Percentiles rank a stretch among this genome's conserved stretches.
These are phyloP conservation scores for Rhynchophorus ferrugineus DNA, from an alignment of 1,140 invertebrate genomes.

Conservation along the genomic window DNA sequence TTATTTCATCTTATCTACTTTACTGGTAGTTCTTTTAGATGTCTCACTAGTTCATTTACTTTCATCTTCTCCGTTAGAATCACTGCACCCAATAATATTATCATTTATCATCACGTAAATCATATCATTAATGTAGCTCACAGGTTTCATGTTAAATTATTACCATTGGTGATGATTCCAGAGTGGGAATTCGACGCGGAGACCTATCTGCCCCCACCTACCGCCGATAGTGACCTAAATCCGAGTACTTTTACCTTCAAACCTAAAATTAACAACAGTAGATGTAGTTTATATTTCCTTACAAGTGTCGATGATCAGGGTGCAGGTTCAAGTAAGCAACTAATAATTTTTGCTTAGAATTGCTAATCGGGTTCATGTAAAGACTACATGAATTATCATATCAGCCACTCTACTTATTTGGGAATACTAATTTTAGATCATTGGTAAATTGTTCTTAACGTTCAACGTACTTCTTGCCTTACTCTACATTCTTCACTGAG, in stretches of 20 bases:
- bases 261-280: conserved; percentile 22
- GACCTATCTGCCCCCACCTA: conserved; percentile 23
- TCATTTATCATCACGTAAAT: too few relatives aligned
- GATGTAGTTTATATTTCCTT: conserved; percentile 20
- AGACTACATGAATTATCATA: too few relatives aligned
- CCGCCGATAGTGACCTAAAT: conserved; percentile 19
- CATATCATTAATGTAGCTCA: not conserved
- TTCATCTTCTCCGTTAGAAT: conserved; percentile 6
- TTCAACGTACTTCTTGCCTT: too few relatives aligned
- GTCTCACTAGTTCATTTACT: too few relatives aligned
- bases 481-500: too few relatives aligned
- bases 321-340: conserved; percentile 18
- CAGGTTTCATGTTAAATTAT: not conserved
- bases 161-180: conserved; percentile 16
- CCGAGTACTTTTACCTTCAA: conserved; percentile 18
- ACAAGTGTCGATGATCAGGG: conserved; percentile 13
- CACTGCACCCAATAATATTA: too few relatives aligned
- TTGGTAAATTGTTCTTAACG: too few relatives aligned
- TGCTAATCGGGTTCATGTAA: too few relatives aligned
- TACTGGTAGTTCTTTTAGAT: too few relatives aligned
- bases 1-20: too few relatives aligned
- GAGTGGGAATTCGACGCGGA: conserved; percentile 41
- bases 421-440: too few relatives aligned
- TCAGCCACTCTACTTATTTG: too few relatives aligned
- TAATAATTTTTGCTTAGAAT: not conserved